Evolutionary conservation across 2,888 invertebrate genomes (phyloP).

Genomic region (Laothoe populi): DNA sequence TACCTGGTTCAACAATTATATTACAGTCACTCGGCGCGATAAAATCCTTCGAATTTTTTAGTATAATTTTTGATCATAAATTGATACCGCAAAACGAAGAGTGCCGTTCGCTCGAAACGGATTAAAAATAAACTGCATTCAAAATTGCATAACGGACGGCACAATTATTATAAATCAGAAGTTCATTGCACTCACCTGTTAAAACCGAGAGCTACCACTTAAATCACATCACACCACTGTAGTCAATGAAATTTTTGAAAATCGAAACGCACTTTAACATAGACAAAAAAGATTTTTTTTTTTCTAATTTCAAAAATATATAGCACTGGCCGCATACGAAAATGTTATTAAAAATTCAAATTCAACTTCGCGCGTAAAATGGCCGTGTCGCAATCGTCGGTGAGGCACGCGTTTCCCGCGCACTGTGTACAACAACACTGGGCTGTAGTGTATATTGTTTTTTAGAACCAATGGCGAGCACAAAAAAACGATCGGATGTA

Average conservation of each 20-base stretch:
- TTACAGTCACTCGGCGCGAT: background rate
- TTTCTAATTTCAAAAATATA: background rate
- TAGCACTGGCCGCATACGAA: background rate
- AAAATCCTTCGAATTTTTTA: background rate
- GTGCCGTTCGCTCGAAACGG: background rate
- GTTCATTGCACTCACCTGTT: conserved; percentile 27
- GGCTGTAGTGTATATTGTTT: background rate
- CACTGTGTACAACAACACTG: conserved; percentile 43
- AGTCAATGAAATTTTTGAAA: background rate
- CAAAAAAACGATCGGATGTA: background rate
- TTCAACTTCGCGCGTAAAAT: background rate
- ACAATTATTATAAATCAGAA: conserved; percentile 14
- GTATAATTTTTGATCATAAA: background rate
- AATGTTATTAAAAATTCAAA: background rate
- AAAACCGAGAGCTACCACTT: background rate
- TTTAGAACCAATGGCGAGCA: conserved; percentile 3
- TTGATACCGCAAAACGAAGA: background rate
- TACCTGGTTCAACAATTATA: background rate
- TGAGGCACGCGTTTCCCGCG: conserved; percentile 36
- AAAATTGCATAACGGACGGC: conserved; percentile 14
- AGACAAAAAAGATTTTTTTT: background rate
- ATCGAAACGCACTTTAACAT: background rate
- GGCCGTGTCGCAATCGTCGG: background rate
- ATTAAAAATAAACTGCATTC: conserved; percentile 10
- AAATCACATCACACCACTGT: conserved; percentile 7